These are phyloP conservation scores for Theocolax elegans DNA, from an alignment of 1,140 invertebrate species.

Conservation along the genomic window DNA sequence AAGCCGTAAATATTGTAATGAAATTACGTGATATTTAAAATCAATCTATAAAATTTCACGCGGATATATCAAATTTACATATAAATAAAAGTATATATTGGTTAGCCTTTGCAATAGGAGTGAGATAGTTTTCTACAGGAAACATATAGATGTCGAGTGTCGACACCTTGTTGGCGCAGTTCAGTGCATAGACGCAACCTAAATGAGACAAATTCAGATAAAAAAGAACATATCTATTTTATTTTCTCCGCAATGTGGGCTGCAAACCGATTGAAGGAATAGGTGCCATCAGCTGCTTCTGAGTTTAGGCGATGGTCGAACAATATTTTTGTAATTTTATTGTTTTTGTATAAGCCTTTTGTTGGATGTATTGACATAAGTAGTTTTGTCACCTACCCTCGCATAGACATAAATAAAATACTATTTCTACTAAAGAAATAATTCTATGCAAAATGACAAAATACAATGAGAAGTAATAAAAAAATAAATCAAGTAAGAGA, in stretches of 20 bases:
- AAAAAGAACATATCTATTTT: slow-evolving; percentile 9
- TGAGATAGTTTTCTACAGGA: too few species aligned
- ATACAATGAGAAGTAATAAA: too few species aligned
- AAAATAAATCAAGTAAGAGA: neutral
- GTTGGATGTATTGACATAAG: slow-evolving; percentile 16
- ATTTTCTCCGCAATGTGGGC: neutral
- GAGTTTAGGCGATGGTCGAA: slow-evolving; percentile 38
- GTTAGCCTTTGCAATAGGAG: too few species aligned
- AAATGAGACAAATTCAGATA: slow-evolving; percentile 39
- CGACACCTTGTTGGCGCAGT: slow-evolving; percentile 55
- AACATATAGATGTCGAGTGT: slow-evolving; percentile 43
- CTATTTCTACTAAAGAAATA: neutral
- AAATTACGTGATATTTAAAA: too few species aligned
- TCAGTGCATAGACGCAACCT: slow-evolving; percentile 19
- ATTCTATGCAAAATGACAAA: too few species aligned
- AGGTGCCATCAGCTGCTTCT: slow-evolving; percentile 10
- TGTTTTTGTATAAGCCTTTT: slow-evolving; percentile 41
- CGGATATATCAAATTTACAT: too few species aligned
- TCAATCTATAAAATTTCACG: too few species aligned
- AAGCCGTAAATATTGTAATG: too few species aligned
- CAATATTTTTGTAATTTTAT: slow-evolving; percentile 44
- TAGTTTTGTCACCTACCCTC: too few species aligned
- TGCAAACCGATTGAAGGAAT: slow-evolving; percentile 19
- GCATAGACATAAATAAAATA: neutral
- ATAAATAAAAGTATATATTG: too few species aligned